Percentiles rank a stretch among this genome's conserved stretches.
These are phyloP conservation scores for Intellagama lesueurii DNA, from an alignment of 2,797 vertebrate species.

Conservation along the genomic window DNA sequence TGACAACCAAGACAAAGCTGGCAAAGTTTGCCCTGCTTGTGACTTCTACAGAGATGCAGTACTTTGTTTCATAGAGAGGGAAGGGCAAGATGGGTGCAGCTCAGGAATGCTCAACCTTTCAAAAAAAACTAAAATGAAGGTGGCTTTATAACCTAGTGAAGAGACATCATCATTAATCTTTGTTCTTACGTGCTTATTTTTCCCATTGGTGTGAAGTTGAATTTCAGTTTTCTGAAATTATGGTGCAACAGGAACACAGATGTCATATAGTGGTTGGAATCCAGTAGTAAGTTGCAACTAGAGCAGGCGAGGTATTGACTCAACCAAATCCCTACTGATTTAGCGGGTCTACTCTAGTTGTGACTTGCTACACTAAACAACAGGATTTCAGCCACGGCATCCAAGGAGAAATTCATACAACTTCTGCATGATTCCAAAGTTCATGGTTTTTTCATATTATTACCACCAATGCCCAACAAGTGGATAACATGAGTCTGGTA, in stretches of 20 bases:
- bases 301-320: too few relatives aligned
- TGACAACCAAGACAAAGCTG: conserved; percentile 69
- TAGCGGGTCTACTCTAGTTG: too few relatives aligned
- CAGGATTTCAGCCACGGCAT: too few relatives aligned
- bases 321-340: too few relatives aligned
- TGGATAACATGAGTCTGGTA: background rate
- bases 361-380: too few relatives aligned
- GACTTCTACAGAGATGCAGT: conserved; percentile 53
- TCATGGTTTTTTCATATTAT: background rate
- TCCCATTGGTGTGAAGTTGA: background rate
- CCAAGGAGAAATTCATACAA: background rate
- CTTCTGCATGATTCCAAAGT: background rate
- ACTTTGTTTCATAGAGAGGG: conserved; percentile 47
- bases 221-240: background rate
- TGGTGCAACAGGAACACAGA: background rate
- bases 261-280: background rate
- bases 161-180: background rate
- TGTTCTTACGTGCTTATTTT: background rate
- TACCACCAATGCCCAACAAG: background rate
- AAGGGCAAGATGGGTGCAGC: conserved; percentile 17
- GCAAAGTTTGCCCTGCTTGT: conserved; percentile 64
- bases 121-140: background rate
- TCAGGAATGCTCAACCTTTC: background rate
- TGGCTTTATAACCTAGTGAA: background rate
- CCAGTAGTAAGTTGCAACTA: too few relatives aligned